phyloP scores from a whole-genome alignment of 2,797 vertebrate genomes.

The Nyctalus aviator region DNA sequence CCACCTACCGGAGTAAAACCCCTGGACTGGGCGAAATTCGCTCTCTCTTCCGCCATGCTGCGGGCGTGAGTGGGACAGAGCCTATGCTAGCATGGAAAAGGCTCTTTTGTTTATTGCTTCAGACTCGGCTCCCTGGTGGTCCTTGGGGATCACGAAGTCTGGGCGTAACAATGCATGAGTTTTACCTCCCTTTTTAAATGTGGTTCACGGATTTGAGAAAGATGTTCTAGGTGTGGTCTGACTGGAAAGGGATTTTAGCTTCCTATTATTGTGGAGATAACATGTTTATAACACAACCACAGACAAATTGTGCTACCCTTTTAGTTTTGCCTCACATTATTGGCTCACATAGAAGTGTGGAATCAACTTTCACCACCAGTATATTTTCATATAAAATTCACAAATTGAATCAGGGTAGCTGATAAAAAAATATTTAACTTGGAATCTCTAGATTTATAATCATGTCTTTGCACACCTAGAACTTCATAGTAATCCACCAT shows the following conservation, averaged over 20 bases:
- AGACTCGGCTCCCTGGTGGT: no score
- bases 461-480: conserved; percentile 93
- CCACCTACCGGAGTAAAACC: no score
- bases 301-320: conserved; percentile 14
- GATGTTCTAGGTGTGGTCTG: neutral
- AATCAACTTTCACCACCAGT: conserved; percentile 20
- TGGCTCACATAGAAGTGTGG: conserved; percentile 43
- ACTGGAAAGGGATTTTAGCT: conserved; percentile 1
- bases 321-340: conserved; percentile 50
- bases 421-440: neutral
- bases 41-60: no score
- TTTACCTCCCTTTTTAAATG: neutral
- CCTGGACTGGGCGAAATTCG: no score
- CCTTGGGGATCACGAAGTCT: no score
- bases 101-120: no score
- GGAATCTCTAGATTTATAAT: conserved; percentile 61
- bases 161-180: no score
- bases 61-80: no score
- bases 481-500: conserved; percentile 97
- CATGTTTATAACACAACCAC: conserved; percentile 51
- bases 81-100: no score
- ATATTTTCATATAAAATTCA: neutral
- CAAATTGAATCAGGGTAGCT: neutral
- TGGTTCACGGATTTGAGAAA: conserved; percentile 2
- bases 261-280: conserved; percentile 29